Conservation (phyloP, 2,888 invertebrate species). For the Pterostichus madidus region DNA sequence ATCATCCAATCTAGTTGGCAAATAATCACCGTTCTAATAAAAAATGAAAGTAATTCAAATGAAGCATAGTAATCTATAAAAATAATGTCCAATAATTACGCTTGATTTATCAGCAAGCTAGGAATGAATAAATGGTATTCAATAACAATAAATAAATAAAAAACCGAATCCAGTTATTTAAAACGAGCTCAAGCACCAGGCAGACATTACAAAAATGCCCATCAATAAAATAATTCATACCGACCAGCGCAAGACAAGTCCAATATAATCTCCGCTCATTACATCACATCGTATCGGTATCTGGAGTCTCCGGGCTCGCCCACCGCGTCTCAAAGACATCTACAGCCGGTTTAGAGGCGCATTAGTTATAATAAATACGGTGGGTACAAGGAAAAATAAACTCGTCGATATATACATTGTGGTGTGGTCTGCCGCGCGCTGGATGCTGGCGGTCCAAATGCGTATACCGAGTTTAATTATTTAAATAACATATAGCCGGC, state of each 20-base stretch:
- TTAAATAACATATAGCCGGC: slow-evolving; percentile 65
- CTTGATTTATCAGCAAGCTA: slow-evolving; percentile 18
- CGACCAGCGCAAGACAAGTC: slow-evolving; percentile 16
- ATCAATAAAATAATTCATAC: slow-evolving; percentile 54
- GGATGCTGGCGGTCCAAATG: slow-evolving; percentile 26
- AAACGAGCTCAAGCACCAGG: neutral
- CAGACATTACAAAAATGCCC: slow-evolving; percentile 52
- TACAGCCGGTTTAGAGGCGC: slow-evolving; percentile 34
- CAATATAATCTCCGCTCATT: slow-evolving; percentile 53
- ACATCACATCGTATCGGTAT: slow-evolving; percentile 25
- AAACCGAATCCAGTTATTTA: slow-evolving; percentile 11
- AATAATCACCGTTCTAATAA: neutral
- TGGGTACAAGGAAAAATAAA: slow-evolving; percentile 32
- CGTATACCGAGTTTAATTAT: slow-evolving; percentile 58
- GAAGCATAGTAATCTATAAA: slow-evolving; percentile 34
- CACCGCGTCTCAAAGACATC: slow-evolving; percentile 36
- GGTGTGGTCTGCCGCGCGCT: neutral
- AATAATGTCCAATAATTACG: slow-evolving; percentile 48
- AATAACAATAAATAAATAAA: slow-evolving; percentile 58
- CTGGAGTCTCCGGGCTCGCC: neutral
- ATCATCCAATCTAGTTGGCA: neutral
- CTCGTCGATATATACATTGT: slow-evolving; percentile 20
- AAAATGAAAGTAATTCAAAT: slow-evolving; percentile 6
- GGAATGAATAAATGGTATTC: slow-evolving; percentile 50
- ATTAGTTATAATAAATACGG: slow-evolving; percentile 65